Evolutionary conservation across 2,113 vertebrate species (phyloP).

Genomic region (Alligator mississippiensis): DNA sequence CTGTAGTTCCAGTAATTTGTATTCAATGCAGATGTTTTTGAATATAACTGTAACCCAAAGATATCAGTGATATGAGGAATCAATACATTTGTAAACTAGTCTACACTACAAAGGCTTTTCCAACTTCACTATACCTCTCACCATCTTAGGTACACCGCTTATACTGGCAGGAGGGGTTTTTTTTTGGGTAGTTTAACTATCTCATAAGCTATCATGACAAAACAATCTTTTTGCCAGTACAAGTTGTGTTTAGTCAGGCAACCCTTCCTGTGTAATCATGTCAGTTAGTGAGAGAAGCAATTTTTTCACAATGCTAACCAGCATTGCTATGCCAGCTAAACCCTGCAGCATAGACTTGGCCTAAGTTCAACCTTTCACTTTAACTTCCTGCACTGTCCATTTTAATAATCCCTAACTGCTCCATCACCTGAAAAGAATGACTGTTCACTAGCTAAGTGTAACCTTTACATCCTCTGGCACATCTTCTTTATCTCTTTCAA

Average conservation of each 20-base stretch:
- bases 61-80: neutral
- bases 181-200: neutral
- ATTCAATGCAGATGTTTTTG: neutral
- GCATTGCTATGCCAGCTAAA: neutral
- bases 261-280: too few species aligned
- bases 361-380: too few species aligned
- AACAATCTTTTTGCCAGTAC: neutral
- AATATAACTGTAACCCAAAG: rapidly evolving
- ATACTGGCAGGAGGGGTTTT: neutral
- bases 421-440: neutral
- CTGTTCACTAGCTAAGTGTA: neutral
- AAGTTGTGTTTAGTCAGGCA: neutral
- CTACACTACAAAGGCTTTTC: neutral
- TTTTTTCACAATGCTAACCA: neutral
- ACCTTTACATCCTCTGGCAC: neutral
- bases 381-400: neutral
- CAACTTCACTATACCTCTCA: neutral
- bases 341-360: neutral
- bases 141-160: neutral
- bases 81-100: neutral
- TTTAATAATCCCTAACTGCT: neutral
- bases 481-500: neutral
- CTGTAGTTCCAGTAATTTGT: neutral
- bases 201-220: neutral
- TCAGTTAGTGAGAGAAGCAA: neutral